Evolutionary conservation across 2,113 vertebrate species (phyloP).

Genomic region (Zosterops lateralis): DNA sequence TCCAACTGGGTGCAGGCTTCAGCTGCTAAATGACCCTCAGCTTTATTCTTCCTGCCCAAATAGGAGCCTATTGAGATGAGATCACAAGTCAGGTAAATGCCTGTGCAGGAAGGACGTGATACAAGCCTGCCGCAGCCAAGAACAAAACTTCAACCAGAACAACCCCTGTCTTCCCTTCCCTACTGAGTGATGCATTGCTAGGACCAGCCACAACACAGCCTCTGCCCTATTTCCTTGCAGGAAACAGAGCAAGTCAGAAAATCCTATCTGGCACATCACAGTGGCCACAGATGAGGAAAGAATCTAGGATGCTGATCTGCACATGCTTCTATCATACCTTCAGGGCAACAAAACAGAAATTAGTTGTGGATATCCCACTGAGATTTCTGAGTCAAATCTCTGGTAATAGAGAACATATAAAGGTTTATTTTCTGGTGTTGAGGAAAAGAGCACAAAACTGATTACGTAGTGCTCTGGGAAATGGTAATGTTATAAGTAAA

Average conservation of each 20-base stretch:
- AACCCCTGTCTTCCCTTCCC: neutral
- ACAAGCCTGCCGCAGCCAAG: neutral
- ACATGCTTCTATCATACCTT: neutral
- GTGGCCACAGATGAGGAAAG: neutral
- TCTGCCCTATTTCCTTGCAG: neutral
- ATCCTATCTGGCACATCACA: neutral
- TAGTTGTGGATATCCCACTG: neutral
- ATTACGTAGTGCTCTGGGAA: neutral
- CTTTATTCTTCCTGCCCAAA: neutral
- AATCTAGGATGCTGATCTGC: neutral
- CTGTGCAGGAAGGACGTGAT: neutral
- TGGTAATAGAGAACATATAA: neutral
- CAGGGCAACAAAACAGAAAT: neutral
- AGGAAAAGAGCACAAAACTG: neutral
- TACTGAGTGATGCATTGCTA: neutral
- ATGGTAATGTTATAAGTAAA: too few species aligned
- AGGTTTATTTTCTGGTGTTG: neutral
- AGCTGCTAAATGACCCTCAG: neutral
- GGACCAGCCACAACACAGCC: neutral
- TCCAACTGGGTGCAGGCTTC: neutral
- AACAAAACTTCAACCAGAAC: neutral
- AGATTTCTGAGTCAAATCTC: neutral
- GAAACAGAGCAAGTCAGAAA: neutral
- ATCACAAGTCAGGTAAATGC: neutral
- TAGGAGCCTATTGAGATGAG: neutral